phyloP scores from a whole-genome alignment of 2,113 vertebrate species.

The Ia io region DNA sequence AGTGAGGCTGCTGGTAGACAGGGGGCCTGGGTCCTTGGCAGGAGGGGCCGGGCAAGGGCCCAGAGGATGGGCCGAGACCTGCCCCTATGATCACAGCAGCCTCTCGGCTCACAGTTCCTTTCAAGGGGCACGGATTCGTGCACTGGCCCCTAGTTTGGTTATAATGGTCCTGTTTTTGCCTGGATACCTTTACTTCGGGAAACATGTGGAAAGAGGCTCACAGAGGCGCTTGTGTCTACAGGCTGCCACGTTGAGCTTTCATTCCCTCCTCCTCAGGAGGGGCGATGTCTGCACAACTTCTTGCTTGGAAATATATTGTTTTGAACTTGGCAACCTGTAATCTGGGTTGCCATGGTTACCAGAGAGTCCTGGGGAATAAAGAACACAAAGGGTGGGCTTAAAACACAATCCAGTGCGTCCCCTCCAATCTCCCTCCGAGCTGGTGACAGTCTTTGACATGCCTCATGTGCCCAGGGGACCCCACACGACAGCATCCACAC shows the following conservation, averaged over 20 bases:
- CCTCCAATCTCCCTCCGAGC: conserved; percentile 58
- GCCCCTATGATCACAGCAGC: too few relatives aligned
- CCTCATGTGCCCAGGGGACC: background rate
- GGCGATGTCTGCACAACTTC: conserved; percentile 49
- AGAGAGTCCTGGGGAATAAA: conserved; percentile 58
- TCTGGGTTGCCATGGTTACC: conserved; percentile 81
- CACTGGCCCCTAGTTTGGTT: background rate
- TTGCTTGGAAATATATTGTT: conserved; percentile 34
- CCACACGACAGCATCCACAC: background rate
- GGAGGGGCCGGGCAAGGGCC: too few relatives aligned
- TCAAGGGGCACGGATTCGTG: too few relatives aligned
- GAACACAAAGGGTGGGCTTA: conserved; percentile 64
- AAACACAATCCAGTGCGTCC: conserved; percentile 65
- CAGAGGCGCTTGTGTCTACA: background rate
- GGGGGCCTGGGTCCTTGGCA: too few relatives aligned
- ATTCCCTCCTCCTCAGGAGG: background rate
- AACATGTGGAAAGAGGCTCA: background rate
- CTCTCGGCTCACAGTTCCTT: too few relatives aligned
- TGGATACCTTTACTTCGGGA: background rate
- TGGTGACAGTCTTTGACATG: background rate
- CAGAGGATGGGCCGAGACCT: too few relatives aligned
- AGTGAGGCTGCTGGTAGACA: too few relatives aligned
- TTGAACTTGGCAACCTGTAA: conserved; percentile 62
- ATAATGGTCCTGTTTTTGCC: accelerated
- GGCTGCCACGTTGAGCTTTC: background rate